Conservation (phyloP, 2,888 invertebrate species). For the Drosophila pegasa region DNA sequence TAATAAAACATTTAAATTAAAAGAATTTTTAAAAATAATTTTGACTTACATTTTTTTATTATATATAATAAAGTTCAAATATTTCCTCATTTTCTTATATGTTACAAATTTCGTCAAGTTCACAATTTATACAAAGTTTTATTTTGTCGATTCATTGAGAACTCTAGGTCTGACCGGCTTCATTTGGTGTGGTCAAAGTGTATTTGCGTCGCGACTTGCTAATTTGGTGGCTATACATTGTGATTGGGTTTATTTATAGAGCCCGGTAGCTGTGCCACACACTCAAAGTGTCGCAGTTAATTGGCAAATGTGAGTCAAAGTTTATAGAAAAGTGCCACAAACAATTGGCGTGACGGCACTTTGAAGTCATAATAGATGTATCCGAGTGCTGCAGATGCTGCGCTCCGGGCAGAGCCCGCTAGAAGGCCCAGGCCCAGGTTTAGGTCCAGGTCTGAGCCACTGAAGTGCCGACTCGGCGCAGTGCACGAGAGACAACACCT, state of each 20-base stretch:
- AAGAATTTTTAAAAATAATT: too few species aligned
- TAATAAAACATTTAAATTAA: too few species aligned
- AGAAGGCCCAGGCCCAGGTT: not conserved
- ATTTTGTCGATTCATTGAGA: not conserved
- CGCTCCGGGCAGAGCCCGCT: not conserved
- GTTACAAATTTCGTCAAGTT: not conserved
- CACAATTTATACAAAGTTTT: not conserved
- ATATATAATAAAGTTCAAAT: not conserved
- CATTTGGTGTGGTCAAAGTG: constrained; percentile 29
- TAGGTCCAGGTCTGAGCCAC: constrained; percentile 24
- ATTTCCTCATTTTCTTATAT: too few species aligned
- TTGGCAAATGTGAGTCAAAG: constrained; percentile 80
- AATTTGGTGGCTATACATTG: constrained; percentile 27
- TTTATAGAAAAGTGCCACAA: constrained; percentile 79
- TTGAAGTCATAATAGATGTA: constrained; percentile 81
- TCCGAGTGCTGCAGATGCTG: constrained; percentile 31
- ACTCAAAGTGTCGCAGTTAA: constrained; percentile 81
- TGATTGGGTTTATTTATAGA: constrained; percentile 76
- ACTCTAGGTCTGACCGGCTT: not conserved
- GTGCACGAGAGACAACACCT: constrained; percentile 49
- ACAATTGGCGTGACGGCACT: constrained; percentile 80
- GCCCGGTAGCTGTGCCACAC: constrained; percentile 74
- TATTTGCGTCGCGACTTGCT: constrained; percentile 40
- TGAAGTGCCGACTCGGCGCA: constrained; percentile 66
- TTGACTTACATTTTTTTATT: too few species aligned